Conservation (phyloP, 1,140 invertebrate genomes). For the Lanistes nyassanus region DNA sequence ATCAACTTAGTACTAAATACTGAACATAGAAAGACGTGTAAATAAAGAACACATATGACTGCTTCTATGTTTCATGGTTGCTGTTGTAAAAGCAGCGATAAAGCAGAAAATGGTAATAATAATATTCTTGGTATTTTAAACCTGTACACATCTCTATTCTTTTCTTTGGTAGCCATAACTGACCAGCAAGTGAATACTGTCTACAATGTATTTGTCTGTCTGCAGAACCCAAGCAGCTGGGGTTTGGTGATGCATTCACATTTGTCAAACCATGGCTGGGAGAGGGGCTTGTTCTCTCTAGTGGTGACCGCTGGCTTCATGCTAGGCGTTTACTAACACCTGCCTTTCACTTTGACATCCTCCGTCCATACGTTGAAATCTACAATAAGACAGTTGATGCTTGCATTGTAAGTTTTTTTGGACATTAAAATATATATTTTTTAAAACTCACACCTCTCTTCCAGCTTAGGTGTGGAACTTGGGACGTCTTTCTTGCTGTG, state of each 20-base stretch:
- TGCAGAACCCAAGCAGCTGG: conserved; percentile 27
- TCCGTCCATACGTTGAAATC: conserved; percentile 83
- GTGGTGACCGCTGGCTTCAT: conserved; percentile 79
- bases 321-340: conserved; percentile 88
- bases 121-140: neutral
- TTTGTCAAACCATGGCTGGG: conserved; percentile 34
- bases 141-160: neutral
- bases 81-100: neutral
- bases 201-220: neutral
- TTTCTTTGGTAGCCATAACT: neutral
- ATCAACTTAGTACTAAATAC: neutral
- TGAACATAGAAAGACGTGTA: neutral
- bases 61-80: neutral
- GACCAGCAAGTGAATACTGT: neutral
- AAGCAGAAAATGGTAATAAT: neutral
- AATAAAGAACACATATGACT: neutral
- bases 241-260: conserved; percentile 25
- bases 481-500: no score
- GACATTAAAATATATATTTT: no score
- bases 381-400: conserved; percentile 73
- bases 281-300: conserved; percentile 63
- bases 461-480: no score
- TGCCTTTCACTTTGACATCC: conserved; percentile 87
- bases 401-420: conserved; percentile 29
- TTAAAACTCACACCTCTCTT: no score